Evolutionary conservation across 2,797 vertebrate species (phyloP).

Genomic region (Tapirus indicus): DNA sequence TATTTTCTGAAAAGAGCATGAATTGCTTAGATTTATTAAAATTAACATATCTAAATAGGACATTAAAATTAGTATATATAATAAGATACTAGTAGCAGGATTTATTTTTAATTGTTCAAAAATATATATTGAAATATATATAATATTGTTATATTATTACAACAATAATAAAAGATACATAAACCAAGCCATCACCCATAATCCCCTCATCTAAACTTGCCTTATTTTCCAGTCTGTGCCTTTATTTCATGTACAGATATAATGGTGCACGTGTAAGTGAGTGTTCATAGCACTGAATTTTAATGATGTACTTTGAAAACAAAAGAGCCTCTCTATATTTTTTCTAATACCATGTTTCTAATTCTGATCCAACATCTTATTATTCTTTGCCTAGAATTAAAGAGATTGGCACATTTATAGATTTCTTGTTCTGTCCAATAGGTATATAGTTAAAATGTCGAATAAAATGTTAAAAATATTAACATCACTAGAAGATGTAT

Average conservation of each 20-base stretch:
- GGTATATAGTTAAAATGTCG: not conserved
- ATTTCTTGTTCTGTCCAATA: not conserved
- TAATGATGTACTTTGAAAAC: not conserved
- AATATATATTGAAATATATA: not conserved
- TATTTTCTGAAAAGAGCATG: not conserved
- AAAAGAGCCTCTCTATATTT: not conserved
- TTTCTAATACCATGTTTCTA: slow-evolving; percentile 29
- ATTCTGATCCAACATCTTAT: not conserved
- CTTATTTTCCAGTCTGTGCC: not conserved
- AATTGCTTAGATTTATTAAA: slow-evolving; percentile 12
- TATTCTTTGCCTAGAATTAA: slow-evolving; percentile 32
- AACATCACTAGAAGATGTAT: not conserved
- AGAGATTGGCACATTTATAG: not conserved
- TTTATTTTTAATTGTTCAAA: slow-evolving; percentile 30
- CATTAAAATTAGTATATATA: slow-evolving; percentile 33
- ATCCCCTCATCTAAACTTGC: not conserved
- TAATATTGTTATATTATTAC: not conserved
- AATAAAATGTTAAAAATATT: slow-evolving; percentile 37
- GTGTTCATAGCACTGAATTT: not conserved
- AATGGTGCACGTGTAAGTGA: not conserved
- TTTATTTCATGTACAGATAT: not conserved
- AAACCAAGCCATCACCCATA: not conserved
- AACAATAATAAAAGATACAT: not conserved
- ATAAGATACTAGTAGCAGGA: not conserved
- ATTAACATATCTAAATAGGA: not conserved